These are phyloP conservation scores for Alethe castanea DNA, from an alignment of 2,113 vertebrate genomes.

Conservation along the genomic window DNA sequence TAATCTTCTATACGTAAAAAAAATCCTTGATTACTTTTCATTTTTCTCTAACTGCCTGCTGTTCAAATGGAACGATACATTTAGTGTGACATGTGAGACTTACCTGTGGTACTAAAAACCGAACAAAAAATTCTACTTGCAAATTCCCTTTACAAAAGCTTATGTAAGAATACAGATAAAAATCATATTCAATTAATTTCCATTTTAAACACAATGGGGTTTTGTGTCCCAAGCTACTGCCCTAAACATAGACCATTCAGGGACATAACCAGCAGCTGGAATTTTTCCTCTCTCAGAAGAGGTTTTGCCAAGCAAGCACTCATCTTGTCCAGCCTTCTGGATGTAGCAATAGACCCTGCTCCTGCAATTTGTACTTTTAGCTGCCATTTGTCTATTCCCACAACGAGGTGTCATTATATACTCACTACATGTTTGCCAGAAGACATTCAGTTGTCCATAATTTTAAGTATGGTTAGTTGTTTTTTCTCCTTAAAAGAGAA, in stretches of 20 bases:
- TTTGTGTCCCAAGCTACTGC: neutral
- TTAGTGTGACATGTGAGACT: neutral
- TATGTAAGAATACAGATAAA: neutral
- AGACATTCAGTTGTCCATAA: neutral
- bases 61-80: neutral
- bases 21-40: neutral
- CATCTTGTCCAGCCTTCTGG: neutral
- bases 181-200: neutral
- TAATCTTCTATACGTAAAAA: neutral
- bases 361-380: neutral
- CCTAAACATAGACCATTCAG: neutral
- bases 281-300: neutral
- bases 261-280: neutral
- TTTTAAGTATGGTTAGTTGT: neutral
- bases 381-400: neutral
- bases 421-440: neutral
- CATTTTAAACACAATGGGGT: neutral
- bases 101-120: neutral
- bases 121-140: neutral
- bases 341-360: neutral
- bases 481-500: neutral
- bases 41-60: neutral
- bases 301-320: neutral
- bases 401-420: neutral
- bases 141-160: neutral